Base-by-base conservation (phyloP, 2,888 invertebrate species). In the Acronicta aceris region DNA sequence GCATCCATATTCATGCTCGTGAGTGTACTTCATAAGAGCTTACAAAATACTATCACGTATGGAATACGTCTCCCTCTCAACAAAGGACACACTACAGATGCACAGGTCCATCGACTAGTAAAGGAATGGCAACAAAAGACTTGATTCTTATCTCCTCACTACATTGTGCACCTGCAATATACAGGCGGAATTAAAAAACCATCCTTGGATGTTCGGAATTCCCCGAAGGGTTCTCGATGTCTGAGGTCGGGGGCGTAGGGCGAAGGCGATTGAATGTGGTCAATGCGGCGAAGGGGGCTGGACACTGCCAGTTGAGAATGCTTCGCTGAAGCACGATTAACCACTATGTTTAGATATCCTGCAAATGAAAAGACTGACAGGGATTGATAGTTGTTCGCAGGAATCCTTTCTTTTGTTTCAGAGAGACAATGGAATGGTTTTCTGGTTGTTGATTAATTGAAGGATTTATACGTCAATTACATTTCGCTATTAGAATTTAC, bases 191-290 rank as follows among this genome's bases (percentile, higher is more conserved):
- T 91, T 91, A 87, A 90, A 88, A 90, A 89, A 85, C 82, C 81
- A 82, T 83, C 81, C 83, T 78, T 79, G 81, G 81, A 86, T 83
- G 76, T 78, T 78, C 64, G 62, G 82, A 79, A 87, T 86, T 87
- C 88, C 86, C 88, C 76, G 75, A 85, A 86, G 88, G 85, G 84
- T 82, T 88, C 68, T 76, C 76, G 41, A 73, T 71, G 76, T 78
- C 78, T 78, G 78, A 78, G 78, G 78, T 76, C 43, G 67, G 88
- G 87, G 89, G 88, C 84, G 86, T 82, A 86, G 86, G 86, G 77
- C 73, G 71, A 64, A 78, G 58, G 68, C 87, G 89, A 90, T 91
- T 91, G 90, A 89, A 91, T 92, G 91, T 81, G 91, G 92, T 89
- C 83, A 81, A 59, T 86, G 90, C 67, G 85, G 86, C 53, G 56